Evolutionary conservation across 2,113 vertebrate species (phyloP), one percentile per base, ranked within the genome.

Genomic region (Tetraodon nigroviridis): DNA sequence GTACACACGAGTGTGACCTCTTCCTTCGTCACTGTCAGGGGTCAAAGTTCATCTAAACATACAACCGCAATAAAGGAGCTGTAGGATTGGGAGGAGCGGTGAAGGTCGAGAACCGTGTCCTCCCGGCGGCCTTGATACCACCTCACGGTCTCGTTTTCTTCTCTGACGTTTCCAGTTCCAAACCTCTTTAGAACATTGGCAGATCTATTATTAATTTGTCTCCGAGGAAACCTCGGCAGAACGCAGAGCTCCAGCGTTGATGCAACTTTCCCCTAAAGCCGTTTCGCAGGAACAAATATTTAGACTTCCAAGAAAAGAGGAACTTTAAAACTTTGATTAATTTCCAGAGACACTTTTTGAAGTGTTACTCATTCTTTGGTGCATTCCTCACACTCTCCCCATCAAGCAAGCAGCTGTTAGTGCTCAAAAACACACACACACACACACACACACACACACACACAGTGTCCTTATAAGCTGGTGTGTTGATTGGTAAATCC

Each of bases 391-490:
- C 58, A 73, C 78, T 75, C 60, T 21, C 64, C 51, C 65, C 54
- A 72, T 70, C 52, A 72, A 51, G 45, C 59, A 57, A 69, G 71
- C 80, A 84, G 78, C 80, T 80, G 80, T 51, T 63, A 55, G 59
- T 49, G 27, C 45, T 70, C 72, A 67, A 3, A 61, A 62, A 42
- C 48, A 57, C 61, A 32, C 64, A 17, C 49, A 57, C 64, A 15
- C 58, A 19, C 63, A 12, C 63, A 10, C 55, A 37, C 72, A 61
- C 2, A 55, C 65, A 42, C 48, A 54, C 61, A 37, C 64, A 19
- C 18, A 51, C 45, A 42, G 7, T 20, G 27, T 44, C 55, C 46
- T 62, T n/a, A 27, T 76, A 71, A 59, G 69, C 69, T 74, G 67
- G 68, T 70, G 62, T 71, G 61, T 70, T 58, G 57, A 64, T 49